Conservation (phyloP, 2,113 vertebrate genomes). For the Synodontis membranacea region DNA sequence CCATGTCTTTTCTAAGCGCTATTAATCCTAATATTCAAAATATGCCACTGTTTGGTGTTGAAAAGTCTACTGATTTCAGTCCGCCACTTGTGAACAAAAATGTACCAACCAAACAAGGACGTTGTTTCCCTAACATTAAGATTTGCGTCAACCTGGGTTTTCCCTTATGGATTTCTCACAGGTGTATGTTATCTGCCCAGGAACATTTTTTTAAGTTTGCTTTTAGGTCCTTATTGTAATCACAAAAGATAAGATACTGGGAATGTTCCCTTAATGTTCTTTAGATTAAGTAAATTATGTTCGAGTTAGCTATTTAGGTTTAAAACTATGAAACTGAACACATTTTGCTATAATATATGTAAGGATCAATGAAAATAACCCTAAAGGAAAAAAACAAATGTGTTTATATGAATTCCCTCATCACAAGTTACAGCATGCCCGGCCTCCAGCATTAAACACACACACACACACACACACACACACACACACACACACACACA, state of each 20-base stretch:
- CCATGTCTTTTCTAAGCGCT: not conserved
- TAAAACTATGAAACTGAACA: no score
- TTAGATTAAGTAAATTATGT: not conserved
- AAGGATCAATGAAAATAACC: no score
- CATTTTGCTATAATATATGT: no score
- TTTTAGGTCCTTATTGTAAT: no score
- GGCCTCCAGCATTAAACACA: no score
- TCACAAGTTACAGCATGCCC: no score
- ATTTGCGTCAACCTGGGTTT: not conserved
- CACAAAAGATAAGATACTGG: no score
- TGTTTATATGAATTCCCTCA: not conserved
- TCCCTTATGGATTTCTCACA: not conserved
- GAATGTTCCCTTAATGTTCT: no score
- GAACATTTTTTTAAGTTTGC: not conserved
- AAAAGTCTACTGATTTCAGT: not conserved
- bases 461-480: no score
- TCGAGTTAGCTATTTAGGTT: not conserved
- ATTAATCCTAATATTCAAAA: not conserved
- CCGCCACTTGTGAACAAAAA: no score
- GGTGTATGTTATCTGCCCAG: not conserved
- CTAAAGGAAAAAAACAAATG: not conserved
- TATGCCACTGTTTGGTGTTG: not conserved
- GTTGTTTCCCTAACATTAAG: not conserved
- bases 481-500: no score
- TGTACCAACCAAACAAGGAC: no score